phyloP scores from a whole-genome alignment of 2,888 invertebrate genomes.

The Troilus luridus region DNA sequence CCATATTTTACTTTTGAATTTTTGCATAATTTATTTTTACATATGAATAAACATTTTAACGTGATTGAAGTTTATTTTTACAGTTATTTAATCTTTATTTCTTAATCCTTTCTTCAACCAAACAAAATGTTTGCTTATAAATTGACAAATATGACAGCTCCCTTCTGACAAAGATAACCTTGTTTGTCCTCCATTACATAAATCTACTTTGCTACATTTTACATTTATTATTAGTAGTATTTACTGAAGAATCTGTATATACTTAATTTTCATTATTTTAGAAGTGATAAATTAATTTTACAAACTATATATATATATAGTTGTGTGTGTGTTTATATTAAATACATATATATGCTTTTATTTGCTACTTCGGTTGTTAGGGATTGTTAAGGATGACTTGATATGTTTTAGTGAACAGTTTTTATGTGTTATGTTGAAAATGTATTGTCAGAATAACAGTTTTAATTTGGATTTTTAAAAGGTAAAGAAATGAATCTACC shows the following conservation, averaged over 20 bases:
- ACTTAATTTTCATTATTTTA: too few relatives aligned
- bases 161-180: constrained; percentile 16
- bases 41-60: background rate
- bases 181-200: constrained; percentile 30
- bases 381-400: background rate
- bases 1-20: background rate
- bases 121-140: background rate
- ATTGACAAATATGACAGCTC: constrained; percentile 37
- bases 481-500: background rate
- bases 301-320: too few relatives aligned
- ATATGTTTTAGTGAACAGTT: background rate
- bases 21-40: background rate
- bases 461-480: background rate
- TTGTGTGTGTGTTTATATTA: too few relatives aligned
- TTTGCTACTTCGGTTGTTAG: too few relatives aligned
- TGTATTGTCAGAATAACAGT: background rate
- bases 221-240: background rate
- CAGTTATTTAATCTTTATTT: background rate
- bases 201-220: background rate
- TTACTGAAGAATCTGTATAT: background rate
- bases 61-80: background rate
- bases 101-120: background rate
- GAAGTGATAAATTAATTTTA: too few relatives aligned
- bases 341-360: too few relatives aligned
- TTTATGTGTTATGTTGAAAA: background rate